Conservation (phyloP, 2,888 invertebrate genomes). For the Tipula confusa region DNA sequence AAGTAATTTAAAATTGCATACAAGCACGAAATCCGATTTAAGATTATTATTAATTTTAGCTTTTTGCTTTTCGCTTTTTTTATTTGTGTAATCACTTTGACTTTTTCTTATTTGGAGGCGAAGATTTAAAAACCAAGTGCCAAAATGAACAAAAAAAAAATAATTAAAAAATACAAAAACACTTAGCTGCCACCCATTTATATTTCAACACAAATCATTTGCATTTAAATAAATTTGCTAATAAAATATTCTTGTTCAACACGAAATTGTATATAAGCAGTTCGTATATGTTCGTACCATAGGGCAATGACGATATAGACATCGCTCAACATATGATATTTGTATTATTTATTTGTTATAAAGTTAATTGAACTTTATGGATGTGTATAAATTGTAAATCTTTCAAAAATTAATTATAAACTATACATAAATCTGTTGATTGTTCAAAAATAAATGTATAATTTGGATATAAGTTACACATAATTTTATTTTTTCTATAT, state of each 20-base stretch:
- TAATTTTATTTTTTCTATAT: not conserved
- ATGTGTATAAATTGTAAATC: not conserved
- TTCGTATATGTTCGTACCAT: not conserved
- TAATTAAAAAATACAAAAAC: too few relatives aligned
- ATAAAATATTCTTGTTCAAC: not conserved
- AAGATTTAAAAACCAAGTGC: not conserved
- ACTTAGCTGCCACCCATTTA: not conserved
- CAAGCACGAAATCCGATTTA: not conserved
- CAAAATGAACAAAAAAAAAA: not conserved
- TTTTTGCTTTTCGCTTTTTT: not conserved
- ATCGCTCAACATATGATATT: not conserved
- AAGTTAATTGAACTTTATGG: not conserved
- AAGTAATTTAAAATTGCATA: constrained; percentile 6
- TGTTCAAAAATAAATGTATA: not conserved
- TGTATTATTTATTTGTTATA: not conserved
- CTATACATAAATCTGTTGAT: not conserved
- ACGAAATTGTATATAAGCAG: not conserved
- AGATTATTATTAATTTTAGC: not conserved
- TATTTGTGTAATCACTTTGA: not conserved
- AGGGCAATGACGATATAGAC: not conserved
- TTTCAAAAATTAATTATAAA: not conserved
- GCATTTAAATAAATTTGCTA: not conserved
- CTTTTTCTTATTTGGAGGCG: not conserved
- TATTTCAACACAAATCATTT: constrained; percentile 20
- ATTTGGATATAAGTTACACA: not conserved